Evolutionary conservation across 2,888 invertebrate genomes (phyloP), one percentile per base, ranked within the genome.

Genomic region (Thalpophila matura): DNA sequence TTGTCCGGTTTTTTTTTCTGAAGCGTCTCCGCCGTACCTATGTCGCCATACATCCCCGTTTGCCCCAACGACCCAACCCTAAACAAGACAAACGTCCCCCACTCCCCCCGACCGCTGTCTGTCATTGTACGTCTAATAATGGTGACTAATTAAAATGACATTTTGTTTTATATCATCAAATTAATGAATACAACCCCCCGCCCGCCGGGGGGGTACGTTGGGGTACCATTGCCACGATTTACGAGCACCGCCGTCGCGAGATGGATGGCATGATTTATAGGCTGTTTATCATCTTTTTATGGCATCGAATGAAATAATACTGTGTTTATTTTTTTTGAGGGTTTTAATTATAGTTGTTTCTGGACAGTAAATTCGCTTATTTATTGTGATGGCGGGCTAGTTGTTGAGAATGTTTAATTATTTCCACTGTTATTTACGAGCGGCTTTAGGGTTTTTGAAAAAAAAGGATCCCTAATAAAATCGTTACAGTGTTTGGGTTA

Each of bases 141-240:
- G 84, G 87, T 78, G 78, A 80, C 90, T 90, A 91, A 90, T 90
- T 91, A 90, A 90, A 87, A 83, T 87, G 88, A 90, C 89, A 86
- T 87, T 89, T 89, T 90, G 90, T 90, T 91, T 90, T 88, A 90
- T 89, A 87, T 87, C 88, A 87, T 90, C 89, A 88, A 89, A 89
- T 89, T 88, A 88, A 89, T 89, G 87, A 86, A 83, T 79, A 83
- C 87, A 86, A 78, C 84, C 83, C 73, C 67, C 77, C 75, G 62
- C 70, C 54, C 43, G 50, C 55, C 66, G 67, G 58, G 43, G 58
- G 74, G 71, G 77, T 59, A 66, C 77, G 66, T 67, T 59, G 75
- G 82, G 80, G 76, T 74, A 74, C 67, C 81, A 78, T 81, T 83
- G 74, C 70, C 76, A 76, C 77, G 83, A 86, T 87, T 86, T 86